Evolutionary conservation across 2,888 invertebrate species (phyloP), one percentile per base, ranked within the genome.

Genomic region (Parapristionchus giblindavisi): DNA sequence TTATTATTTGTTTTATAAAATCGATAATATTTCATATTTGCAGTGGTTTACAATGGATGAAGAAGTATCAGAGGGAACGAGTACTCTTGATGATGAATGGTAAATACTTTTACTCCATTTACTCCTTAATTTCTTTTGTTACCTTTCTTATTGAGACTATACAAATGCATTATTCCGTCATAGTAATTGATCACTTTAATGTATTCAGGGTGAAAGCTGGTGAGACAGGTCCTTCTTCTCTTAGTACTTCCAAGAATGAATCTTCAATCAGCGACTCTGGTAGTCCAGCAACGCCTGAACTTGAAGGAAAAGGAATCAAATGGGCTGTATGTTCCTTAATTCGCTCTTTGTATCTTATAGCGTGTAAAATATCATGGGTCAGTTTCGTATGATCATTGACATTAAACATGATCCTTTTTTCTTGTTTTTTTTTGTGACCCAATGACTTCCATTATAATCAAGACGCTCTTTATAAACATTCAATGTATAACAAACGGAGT

Each of bases 61-160:
- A 32, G 70, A 71, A 51, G 43, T 56, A 17, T 56, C 56, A 11
- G 70, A 71, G 56, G 54, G 77, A 29, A 76, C 72, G 34, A 80
- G 78, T 34, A 78, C 80, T 5, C 58, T 80, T 17, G 78, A 78
- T 66, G 79, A 79, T 60, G 76, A 77, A 48, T 80, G 78, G 78
- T 77, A 17, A 5, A 34, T 38, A 32, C 60, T 61, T 32, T 17
- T 17, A 8, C 43, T 43, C 8, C 43, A 43, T 14, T 43, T 43
- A 8, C 43, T 17, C 43, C 43, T 43, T 43, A 8, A 14, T 17
- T 43, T 17, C 11, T 17, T 43, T 17, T 17, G 17, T 14, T 43
- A 14, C 43, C 8, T 17, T 43, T 17, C 43, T 14, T 43, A 17
- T 14, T 43, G 43, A 43, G 17, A 43, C 43, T 43, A 17, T 43